A percentile compares a stretch with the other conserved stretches of the same genome.
Evolutionary conservation across 1,140 invertebrate species (phyloP).

Genomic region (Zophobas atratus): DNA sequence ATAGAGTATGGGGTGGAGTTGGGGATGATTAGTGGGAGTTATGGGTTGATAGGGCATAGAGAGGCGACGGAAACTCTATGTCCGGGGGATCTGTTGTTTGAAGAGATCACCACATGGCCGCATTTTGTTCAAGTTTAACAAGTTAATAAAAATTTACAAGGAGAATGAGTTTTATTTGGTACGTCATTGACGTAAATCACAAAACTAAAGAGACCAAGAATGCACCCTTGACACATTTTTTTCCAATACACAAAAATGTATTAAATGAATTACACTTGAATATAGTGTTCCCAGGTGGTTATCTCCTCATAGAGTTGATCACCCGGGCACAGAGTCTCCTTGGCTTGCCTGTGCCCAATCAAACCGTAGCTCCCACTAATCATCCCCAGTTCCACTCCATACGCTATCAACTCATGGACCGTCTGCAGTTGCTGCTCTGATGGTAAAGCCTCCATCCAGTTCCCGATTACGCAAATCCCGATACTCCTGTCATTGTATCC

Average conservation of each 20-base stretch:
- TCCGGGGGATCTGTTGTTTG: slow-evolving; percentile 77
- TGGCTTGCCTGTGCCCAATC: slow-evolving; percentile 78
- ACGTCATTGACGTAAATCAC: background rate
- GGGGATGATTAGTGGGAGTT: slow-evolving; percentile 74
- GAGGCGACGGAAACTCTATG: slow-evolving; percentile 79
- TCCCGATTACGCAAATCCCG: slow-evolving; percentile 80
- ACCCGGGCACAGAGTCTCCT: slow-evolving; percentile 79
- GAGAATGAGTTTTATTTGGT: background rate
- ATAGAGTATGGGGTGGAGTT: slow-evolving; percentile 76
- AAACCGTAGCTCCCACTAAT: slow-evolving; percentile 75
- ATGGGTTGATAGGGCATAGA: slow-evolving; percentile 79
- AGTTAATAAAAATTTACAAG: background rate
- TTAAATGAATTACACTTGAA: background rate
- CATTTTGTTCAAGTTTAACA: slow-evolving; percentile 67
- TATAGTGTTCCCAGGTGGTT: background rate
- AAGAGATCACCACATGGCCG: slow-evolving; percentile 77
- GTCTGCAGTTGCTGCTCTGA: slow-evolving; percentile 34
- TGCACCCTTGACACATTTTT: no score
- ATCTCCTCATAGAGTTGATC: slow-evolving; percentile 73
- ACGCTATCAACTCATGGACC: slow-evolving; percentile 73
- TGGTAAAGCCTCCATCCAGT: slow-evolving; percentile 71
- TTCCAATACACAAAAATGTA: background rate
- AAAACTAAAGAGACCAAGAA: no score
- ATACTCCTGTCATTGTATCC: slow-evolving; percentile 79
- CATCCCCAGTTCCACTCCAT: slow-evolving; percentile 73